Base-by-base conservation (phyloP, 2,888 invertebrate genomes). In the Petrophora chlorosata region DNA sequence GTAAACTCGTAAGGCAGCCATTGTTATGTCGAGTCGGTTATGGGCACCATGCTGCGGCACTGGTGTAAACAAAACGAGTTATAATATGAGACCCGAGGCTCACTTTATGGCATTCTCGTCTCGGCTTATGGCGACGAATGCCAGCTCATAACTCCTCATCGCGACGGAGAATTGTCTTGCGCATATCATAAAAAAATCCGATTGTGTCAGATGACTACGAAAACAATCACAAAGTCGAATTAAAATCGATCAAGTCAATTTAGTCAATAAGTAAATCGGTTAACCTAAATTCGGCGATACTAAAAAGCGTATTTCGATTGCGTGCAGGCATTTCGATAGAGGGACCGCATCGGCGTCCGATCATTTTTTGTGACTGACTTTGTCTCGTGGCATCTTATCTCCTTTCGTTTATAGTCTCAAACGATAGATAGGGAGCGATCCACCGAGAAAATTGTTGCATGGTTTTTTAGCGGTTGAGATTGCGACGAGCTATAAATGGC, bases 401-500 rank as follows among this genome's bases (percentile, higher is more conserved):
- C 35, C 70, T 68, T 69, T 76, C 74, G 70, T 73, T 76, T 72
- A 70, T 67, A 71, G 76, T 69, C 62, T 71, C 63, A 67, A 64
- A 61, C 76, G 78, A 83, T 82, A 80, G 82, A 79, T 78, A 78
- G 78, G 68, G 70, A 77, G 63, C 67, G 73, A 76, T 70, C 73
- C 71, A 63, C 70, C 68, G 67, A 81, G 83, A 82, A 84, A 76
- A 85, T 82, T 73, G 70, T 74, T 77, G 78, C 74, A 70, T 76
- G 69, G 67, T 79, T 90, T 88, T 90, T 89, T 87, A 79, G 74
- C 75, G 66, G 79, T 67, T 70, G 80, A 85, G 87, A 88, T 89
- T 88, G 87, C 81, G 66, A 81, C 76, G 73, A 67, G 80, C 88
- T 86, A 83, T 85, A 90, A 88, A 87, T 79, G 89, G 87, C 79